Percentiles rank a stretch among this genome's conserved stretches.
These are phyloP conservation scores for Dryococelus australis DNA, from an alignment of 2,888 invertebrate genomes.

Conservation along the genomic window DNA sequence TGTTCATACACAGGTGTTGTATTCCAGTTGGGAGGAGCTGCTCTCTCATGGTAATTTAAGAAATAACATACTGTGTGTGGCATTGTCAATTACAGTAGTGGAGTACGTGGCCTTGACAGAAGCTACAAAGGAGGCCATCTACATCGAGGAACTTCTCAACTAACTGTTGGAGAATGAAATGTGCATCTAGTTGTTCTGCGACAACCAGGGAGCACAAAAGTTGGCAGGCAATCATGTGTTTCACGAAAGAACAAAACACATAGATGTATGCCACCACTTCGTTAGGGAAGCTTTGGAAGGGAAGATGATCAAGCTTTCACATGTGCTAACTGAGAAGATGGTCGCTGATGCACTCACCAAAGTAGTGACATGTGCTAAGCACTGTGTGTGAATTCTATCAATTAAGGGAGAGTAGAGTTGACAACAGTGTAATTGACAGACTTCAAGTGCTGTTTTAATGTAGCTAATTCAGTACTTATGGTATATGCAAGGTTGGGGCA, in stretches of 20 bases:
- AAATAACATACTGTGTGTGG: neutral
- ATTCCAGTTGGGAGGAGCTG: conserved; percentile 22
- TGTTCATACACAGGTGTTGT: neutral
- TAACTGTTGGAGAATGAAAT: neutral
- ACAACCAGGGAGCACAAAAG: neutral
- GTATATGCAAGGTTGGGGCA: too few relatives aligned
- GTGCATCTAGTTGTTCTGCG: neutral
- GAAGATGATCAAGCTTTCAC: neutral
- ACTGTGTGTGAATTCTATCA: neutral
- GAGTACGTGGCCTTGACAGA: neutral
- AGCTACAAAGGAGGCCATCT: neutral
- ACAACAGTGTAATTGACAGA: too few relatives aligned
- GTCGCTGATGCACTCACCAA: neutral
- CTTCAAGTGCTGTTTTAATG: too few relatives aligned
- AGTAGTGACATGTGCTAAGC: neutral
- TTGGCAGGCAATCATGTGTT: neutral
- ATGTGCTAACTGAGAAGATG: neutral
- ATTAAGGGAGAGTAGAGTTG: neutral
- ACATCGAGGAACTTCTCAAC: neutral
- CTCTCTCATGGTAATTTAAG: neutral
- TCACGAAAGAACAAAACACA: neutral
- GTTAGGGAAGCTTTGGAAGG: neutral
- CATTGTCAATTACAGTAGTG: neutral
- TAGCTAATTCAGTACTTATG: too few relatives aligned
- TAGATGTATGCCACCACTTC: neutral